Conservation (phyloP, 2,888 invertebrate genomes). For the Rapana venosa region DNA sequence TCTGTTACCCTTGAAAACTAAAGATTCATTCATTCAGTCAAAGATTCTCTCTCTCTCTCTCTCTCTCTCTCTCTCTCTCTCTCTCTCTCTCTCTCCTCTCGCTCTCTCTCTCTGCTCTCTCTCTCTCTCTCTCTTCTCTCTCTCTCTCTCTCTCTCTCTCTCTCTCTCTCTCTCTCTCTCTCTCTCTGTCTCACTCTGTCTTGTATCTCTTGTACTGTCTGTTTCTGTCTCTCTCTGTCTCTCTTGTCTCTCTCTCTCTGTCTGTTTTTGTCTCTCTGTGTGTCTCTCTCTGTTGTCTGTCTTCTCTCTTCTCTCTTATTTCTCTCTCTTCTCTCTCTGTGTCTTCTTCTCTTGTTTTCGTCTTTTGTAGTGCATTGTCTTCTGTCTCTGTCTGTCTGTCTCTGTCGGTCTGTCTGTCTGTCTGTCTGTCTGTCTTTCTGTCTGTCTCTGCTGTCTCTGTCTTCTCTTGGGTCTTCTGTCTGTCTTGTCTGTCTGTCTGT, state of each 20-base stretch:
- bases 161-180: not conserved
- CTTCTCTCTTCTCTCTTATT: conserved; percentile 15
- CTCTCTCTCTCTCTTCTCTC: not conserved
- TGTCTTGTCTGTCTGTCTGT: not conserved
- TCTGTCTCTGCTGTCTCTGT: conserved; percentile 30
- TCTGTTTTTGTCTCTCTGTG: not conserved
- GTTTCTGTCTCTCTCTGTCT: not conserved
- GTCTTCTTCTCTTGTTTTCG: too few species aligned
- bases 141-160: not conserved
- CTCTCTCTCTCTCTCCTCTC: not conserved
- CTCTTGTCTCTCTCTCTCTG: not conserved
- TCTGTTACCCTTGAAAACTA: too few species aligned
- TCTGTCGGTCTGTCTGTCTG: not conserved
- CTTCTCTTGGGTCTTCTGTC: conserved; percentile 1
- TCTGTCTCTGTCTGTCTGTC: not conserved
- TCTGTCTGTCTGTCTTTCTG: not conserved
- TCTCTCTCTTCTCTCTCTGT: too few species aligned
- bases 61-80: not conserved
- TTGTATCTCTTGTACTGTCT: not conserved
- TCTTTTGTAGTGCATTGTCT: too few species aligned
- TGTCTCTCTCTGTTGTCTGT: not conserved
- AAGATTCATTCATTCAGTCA: too few species aligned
- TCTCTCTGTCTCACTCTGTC: too few species aligned
- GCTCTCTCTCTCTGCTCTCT: too few species aligned
- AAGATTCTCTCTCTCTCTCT: not conserved